phyloP scores from a whole-genome alignment of 2,113 vertebrate genomes.

The Tiliqua scincoides region DNA sequence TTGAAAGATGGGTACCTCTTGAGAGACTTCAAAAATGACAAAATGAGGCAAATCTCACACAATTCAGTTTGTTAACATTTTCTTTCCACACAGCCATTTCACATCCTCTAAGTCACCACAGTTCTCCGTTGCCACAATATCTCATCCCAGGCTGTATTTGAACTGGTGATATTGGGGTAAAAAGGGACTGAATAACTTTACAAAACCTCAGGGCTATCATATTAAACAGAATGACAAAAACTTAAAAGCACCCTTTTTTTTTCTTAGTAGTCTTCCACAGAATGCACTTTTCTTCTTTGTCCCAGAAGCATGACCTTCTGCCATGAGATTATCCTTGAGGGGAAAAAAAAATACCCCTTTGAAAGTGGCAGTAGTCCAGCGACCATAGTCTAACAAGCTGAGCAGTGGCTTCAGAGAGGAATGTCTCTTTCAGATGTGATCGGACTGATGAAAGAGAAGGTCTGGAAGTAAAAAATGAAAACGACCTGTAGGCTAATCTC shows the following conservation, averaged over 20 bases:
- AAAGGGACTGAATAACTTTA: neutral
- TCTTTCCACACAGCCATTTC: neutral
- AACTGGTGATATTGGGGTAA: neutral
- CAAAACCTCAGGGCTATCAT: neutral
- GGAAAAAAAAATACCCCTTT: neutral
- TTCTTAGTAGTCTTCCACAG: neutral
- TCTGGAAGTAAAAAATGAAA: neutral
- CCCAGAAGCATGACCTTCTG: slow-evolving; percentile 12
- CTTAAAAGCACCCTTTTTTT: neutral
- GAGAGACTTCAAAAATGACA: neutral
- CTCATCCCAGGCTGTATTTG: neutral
- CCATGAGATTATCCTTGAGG: slow-evolving; percentile 4
- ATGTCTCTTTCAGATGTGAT: neutral
- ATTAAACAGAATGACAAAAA: neutral
- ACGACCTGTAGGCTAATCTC: neutral
- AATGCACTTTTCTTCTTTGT: neutral
- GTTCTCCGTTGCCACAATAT: neutral
- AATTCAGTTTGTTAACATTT: neutral
- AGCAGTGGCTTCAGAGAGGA: neutral
- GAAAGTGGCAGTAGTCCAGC: neutral
- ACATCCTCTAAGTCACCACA: neutral
- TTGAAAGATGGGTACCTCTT: neutral
- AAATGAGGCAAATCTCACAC: neutral
- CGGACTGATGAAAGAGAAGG: neutral
- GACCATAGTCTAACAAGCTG: neutral